Percentiles rank a stretch among this genome's conserved stretches.
phyloP scores from a whole-genome alignment of 2,888 invertebrate species.

The Crioceris asparagi region DNA sequence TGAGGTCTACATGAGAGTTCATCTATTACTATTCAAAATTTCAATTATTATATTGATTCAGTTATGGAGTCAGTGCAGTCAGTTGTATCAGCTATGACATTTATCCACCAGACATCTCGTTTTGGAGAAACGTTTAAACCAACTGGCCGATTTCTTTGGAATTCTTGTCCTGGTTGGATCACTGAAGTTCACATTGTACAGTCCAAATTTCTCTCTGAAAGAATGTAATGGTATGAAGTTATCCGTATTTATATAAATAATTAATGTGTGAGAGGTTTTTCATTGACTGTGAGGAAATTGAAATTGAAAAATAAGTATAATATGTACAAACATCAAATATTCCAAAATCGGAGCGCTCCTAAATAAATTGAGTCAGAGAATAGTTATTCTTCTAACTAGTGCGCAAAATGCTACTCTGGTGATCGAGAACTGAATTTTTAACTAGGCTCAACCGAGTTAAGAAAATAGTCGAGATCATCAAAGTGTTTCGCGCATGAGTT shows the following conservation, averaged over 20 bases:
- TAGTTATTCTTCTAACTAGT: no score
- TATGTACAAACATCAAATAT: not conserved
- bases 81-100: constrained; percentile 1
- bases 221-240: not conserved
- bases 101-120: constrained; percentile 11
- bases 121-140: constrained; percentile 6
- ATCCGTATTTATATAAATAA: not conserved
- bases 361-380: no score
- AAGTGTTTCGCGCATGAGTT: no score
- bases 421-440: no score
- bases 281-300: no score
- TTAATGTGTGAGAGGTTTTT: no score
- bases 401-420: no score
- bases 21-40: no score
- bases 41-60: no score
- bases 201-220: constrained; percentile 11
- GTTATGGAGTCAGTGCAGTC: not conserved
- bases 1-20: no score
- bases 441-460: no score
- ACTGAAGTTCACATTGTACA: constrained; percentile 3
- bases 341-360: not conserved
- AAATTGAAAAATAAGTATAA: not conserved
- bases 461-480: no score
- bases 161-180: not conserved
- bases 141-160: not conserved